Base-by-base conservation (phyloP, 2,113 vertebrate genomes). In the Leptobrachium ailaonicum region DNA sequence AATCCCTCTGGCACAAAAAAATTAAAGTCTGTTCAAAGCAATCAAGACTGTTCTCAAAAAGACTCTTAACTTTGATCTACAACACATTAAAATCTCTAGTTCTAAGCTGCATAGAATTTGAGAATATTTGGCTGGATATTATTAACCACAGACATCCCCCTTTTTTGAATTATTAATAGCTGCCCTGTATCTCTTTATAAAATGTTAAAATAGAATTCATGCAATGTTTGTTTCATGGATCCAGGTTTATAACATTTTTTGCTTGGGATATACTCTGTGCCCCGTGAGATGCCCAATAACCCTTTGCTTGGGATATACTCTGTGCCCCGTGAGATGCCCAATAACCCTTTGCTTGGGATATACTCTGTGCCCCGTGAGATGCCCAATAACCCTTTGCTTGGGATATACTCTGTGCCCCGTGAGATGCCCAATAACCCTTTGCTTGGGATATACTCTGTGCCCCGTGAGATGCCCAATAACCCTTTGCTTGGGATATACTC, bases 151-250 rank as follows among this genome's bases (percentile, higher is more conserved):
- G 60, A 50, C 60, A 66, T 87, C 85, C 86, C 82, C 20, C 74
- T 1, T 3, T 76, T 40, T 53, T 76, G 66, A 76, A 76, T 66
- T 66, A 76, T 76, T 76, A 58, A 76, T 32, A 14, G 13, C 14
- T 66, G 53, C 68, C 32, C 2, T 10, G 53, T 79, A 63, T 83
- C 70, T 71, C 32, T 77, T 71, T 74, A 60, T 68, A 68, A 40
- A 72, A 74, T n/a, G 82, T 41, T 71, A 76, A 82, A 13, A 83
- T 82, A 87, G 63, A 82, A 80, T 66, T 75, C 12, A 76, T 84
- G 71, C 84, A 82, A 82, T 63, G 82, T 87, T 84, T 86, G 86
- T 89, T 86, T 85, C 2, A 73, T 88, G 85, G 76, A 81, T 84
- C 76, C 76, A 84, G 83, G 84, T 86, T 83, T 86, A 86, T 88